These are phyloP conservation scores for Nesidiocoris tenuis DNA, from an alignment of 2,888 invertebrate species.

Conservation along the genomic window DNA sequence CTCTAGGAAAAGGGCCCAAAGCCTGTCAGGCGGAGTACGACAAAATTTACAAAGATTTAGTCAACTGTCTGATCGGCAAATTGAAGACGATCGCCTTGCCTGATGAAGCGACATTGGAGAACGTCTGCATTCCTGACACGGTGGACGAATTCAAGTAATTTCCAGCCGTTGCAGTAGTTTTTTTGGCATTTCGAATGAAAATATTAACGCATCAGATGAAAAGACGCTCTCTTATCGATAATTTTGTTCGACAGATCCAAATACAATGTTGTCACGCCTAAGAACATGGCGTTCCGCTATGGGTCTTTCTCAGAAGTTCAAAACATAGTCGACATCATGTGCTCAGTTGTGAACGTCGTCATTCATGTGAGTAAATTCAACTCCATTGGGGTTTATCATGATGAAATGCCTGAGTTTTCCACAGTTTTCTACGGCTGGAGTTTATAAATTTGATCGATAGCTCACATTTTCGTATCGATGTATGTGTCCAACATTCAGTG, in stretches of 20 bases:
- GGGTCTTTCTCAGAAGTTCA: constrained; percentile 54
- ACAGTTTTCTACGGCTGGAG: no score
- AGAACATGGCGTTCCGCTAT: constrained; percentile 22
- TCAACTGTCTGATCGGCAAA: constrained; percentile 41
- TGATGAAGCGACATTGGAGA: constrained; percentile 40
- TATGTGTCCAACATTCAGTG: no score
- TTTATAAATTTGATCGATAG: no score
- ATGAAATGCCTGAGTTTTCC: no score
- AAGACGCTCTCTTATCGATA: no score
- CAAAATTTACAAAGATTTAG: constrained; percentile 43
- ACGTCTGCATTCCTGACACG: constrained; percentile 50
- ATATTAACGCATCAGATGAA: no score
- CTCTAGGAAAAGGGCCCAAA: constrained; percentile 54
- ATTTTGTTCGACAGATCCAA: no score
- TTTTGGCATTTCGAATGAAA: no score
- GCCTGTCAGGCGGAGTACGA: constrained; percentile 50
- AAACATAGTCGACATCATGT: constrained; percentile 58
- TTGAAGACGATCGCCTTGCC: constrained; percentile 39
- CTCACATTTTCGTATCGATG: no score
- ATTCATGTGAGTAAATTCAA: constrained; percentile 52
- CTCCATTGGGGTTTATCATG: not conserved
- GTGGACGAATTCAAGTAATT: constrained; percentile 52
- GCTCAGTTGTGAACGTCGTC: constrained; percentile 61
- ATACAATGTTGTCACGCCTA: constrained; percentile 42
- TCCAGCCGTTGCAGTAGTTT: no score